These are phyloP conservation scores for Phrynocephalus versicolor DNA, from an alignment of 2,113 vertebrate species.

Conservation along the genomic window DNA sequence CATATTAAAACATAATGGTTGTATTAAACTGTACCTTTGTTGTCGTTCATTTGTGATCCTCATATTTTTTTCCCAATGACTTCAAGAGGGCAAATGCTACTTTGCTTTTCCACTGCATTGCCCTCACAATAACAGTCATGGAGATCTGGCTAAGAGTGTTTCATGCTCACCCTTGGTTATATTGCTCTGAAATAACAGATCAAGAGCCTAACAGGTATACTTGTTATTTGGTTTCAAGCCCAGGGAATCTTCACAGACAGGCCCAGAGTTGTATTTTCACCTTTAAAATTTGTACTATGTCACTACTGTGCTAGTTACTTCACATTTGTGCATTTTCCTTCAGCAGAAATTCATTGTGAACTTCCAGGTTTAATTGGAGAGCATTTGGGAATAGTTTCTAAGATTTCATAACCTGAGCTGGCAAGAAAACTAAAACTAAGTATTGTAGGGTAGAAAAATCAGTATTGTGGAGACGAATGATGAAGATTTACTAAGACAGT, in stretches of 20 bases:
- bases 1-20: background rate
- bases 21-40: background rate
- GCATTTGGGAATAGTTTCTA: background rate
- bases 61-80: background rate
- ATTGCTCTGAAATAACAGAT: too few relatives aligned
- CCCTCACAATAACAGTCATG: too few relatives aligned
- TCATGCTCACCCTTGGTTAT: background rate
- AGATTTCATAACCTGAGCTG: background rate
- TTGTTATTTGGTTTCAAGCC: too few relatives aligned
- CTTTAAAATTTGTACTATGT: too few relatives aligned
- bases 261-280: too few relatives aligned
- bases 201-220: too few relatives aligned
- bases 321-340: background rate
- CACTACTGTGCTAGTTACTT: background rate
- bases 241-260: too few relatives aligned
- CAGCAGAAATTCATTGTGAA: background rate
- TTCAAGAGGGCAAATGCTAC: background rate
- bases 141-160: background rate
- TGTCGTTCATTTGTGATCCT: background rate
- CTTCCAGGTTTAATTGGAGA: background rate
- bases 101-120: background rate
- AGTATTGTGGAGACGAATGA: too few relatives aligned
- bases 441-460: background rate
- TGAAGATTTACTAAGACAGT: too few relatives aligned
- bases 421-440: background rate